Base-by-base conservation (phyloP, 2,888 invertebrate species). In the Steinernema scapterisci region DNA sequence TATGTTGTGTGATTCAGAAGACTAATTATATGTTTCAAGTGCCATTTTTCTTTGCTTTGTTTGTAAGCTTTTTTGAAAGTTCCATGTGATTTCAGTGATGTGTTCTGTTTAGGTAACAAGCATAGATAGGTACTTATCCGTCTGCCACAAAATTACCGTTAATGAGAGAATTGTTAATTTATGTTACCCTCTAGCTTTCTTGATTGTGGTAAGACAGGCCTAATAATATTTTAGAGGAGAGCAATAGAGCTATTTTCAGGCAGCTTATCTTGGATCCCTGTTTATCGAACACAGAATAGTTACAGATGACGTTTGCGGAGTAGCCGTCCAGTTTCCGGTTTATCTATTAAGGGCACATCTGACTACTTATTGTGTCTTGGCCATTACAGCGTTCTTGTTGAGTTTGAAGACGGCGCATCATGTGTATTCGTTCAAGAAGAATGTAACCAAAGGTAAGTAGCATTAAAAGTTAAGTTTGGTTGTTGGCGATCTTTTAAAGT, bases 1-100 rank as follows among this genome's bases (percentile, higher is more conserved):
- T 63, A 13, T 63, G 63, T 16, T 63, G 63, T 19, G 63, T 31
- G 2, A 63, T 63, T 13, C 63, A 63, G 31, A 63, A 63, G 16
- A 5, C 31, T 16, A 63, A 63, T 19, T 63, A 63, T 31, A 63
- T 63, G 63, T 63, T 63, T 31, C 63, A 63, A 63, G 63, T 63
- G 27, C 63, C 63, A 16, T 63, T 63, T 27, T 63, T 63, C 31
- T 63, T 63, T 27, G 63, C 63, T 6, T 27, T 63, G 7, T 63
- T 63, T 63, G 63, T 63, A 13, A 63, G 63, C 16, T 63, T 54
- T 9, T 5, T 19, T 54, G 51, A 51, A 6, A 51, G 11, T 16
- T 13, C 13, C 6, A 16, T 3, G 38, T 38, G 5, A 38, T 19
- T 48, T n/a, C 6, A 7, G 2, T 48, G 48, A 48, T 48, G 45